Evolutionary conservation across 2,113 vertebrate species (phyloP).

Genomic region (Gymnogyps californianus): DNA sequence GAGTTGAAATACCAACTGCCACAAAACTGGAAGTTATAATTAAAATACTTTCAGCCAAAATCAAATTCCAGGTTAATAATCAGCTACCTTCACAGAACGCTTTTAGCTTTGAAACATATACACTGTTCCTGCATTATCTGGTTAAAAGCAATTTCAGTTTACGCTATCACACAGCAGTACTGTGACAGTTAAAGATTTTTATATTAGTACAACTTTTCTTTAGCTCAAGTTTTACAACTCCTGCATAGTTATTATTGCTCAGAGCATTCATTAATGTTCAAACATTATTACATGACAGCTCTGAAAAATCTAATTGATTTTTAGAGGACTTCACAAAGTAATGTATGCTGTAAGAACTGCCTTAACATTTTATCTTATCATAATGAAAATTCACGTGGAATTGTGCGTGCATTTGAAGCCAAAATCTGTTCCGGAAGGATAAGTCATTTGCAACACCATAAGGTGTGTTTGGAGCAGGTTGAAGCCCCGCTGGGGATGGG

Average conservation of each 20-base stretch:
- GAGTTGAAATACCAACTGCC: background rate
- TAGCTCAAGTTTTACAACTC: background rate
- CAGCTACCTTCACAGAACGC: background rate
- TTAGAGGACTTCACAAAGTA: background rate
- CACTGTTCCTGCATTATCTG: background rate
- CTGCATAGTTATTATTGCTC: background rate
- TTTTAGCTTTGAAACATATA: background rate
- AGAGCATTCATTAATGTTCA: background rate
- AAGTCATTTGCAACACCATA: background rate
- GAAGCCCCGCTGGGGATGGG: background rate
- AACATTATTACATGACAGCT: background rate
- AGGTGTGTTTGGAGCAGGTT: background rate
- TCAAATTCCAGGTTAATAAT: background rate
- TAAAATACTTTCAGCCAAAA: background rate
- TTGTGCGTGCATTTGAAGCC: rapidly evolving
- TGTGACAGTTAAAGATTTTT: background rate
- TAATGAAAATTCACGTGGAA: background rate
- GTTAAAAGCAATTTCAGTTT: background rate
- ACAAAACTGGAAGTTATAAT: background rate
- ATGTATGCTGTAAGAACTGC: background rate
- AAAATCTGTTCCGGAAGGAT: background rate
- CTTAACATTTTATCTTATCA: background rate
- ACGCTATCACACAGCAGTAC: background rate
- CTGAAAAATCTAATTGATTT: background rate
- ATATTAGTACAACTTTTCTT: background rate